phyloP scores from a whole-genome alignment of 2,797 vertebrate species.

The Danio kyathit region DNA sequence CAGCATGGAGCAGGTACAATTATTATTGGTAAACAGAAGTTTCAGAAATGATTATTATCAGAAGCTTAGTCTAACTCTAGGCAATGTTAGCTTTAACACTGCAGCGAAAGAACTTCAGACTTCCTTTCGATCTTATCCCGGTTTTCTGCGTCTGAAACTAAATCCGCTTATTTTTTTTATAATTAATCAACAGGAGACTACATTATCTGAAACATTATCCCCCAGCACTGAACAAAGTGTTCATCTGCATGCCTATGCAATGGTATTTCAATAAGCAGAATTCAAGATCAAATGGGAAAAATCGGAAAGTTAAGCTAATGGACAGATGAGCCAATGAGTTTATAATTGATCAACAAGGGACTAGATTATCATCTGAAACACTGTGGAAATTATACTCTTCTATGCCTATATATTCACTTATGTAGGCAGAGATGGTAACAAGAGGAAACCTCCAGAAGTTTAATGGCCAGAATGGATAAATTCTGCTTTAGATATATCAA shows the following conservation, averaged over 20 bases:
- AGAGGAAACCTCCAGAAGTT: slow-evolving; percentile 1
- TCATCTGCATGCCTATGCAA: slow-evolving; percentile 31
- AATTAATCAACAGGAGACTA: slow-evolving; percentile 57
- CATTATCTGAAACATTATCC: slow-evolving; percentile 46
- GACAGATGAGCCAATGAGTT: slow-evolving; percentile 16
- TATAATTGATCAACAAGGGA: slow-evolving; percentile 54
- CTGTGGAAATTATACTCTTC: slow-evolving; percentile 23
- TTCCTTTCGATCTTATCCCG: neutral
- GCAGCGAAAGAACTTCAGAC: slow-evolving; percentile 6
- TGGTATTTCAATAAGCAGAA: slow-evolving; percentile 53
- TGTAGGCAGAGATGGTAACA: slow-evolving; percentile 37
- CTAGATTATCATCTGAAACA: slow-evolving; percentile 45
- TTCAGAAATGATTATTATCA: neutral
- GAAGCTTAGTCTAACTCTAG: slow-evolving; percentile 6
- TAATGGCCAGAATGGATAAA: slow-evolving; percentile 2
- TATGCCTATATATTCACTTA: slow-evolving; percentile 5
- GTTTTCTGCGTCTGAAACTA: slow-evolving; percentile 3
- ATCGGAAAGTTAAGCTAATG: slow-evolving; percentile 35
- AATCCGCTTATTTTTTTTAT: slow-evolving; percentile 43
- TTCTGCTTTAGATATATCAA: neutral
- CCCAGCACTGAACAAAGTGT: slow-evolving; percentile 22
- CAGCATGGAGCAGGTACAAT: slow-evolving; percentile 4
- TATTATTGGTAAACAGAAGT: slow-evolving; percentile 13
- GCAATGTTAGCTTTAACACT: neutral
- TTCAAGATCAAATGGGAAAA: slow-evolving; percentile 20